Base-by-base conservation (phyloP, 2,113 vertebrate genomes). In the Calyptommatus sinebrachiatus region DNA sequence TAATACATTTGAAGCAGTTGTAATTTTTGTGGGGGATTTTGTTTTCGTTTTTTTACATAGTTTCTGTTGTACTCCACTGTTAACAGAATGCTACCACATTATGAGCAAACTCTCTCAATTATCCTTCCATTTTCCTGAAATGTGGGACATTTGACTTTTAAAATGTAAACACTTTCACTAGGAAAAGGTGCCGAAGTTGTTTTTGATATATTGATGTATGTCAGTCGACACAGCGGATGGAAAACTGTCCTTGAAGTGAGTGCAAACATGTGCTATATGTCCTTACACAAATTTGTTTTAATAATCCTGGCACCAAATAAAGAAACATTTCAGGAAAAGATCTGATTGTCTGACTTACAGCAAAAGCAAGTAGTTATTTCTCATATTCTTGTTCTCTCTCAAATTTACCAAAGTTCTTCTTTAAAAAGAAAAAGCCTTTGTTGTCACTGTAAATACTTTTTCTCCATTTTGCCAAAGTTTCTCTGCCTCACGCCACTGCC, bases 231-330 rank as follows among this genome's bases (percentile, higher is more conserved):
- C 60, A 75, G 21, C 10, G 18, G 61, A 61, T 21, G 41, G 24
- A 73, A 74, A 80, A 74, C 22, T 29, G 41, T 24, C 24, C 90
- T 84, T 61, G 89, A 85, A 88, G 85, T 86, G 82, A 86, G 91
- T 84, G 86, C 78, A 90, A 87, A 88, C 85, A 86, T 86, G 83
- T 86, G 81, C 84, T 86, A 84, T 86, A 83, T 88, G 76, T 86
- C 91, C 85, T 85, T 88, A 29, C 73, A 82, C 89, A 86, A 85
- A 88, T 91, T 85, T 91, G 86, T 89, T 91, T 91, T 83, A 85
- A 79, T 83, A 81, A 84, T 89, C 76, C 82, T 83, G 12, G 48
- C 86, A 77, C 82, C 87, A 89, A 28, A 75, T 69, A 76, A 75
- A 77, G 87, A 69, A 83, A 79, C 70, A 80, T 84, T 84, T 60